Base-by-base conservation (phyloP, 2,888 invertebrate species). In the Phalangium opilio region DNA sequence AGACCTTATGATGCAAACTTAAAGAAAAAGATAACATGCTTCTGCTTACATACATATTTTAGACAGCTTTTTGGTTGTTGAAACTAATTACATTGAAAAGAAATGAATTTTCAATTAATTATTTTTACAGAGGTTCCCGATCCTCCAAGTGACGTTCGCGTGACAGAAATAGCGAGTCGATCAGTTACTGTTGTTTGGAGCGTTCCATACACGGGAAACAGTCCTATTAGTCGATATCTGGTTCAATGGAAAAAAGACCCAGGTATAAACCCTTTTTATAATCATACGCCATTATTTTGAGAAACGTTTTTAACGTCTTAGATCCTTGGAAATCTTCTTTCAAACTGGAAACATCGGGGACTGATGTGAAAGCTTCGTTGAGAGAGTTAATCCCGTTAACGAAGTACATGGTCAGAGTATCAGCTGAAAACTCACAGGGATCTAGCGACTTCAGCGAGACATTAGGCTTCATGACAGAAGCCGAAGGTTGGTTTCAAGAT, bases 171-270 rank as follows among this genome's bases (percentile, higher is more conserved):
- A 5, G 56, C 56, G 11, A 64, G 64, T 44, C 56, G 63, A 1
- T 55, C 55, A 27, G 59, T 62, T 2, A 53, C 55, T 0, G 41
- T 67, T 3, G 49, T 57, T 15, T 67, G 67, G 67, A 51, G 52
- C 21, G 52, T 56, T 18, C 63, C 63, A 2, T 66, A 61, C 46
- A 59, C 64, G 48, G 67, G 67, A 3, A 67, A 67, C 55, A 61
- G 62, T 36, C 57, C 59, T 3, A 56, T 67, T 19, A 51, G 57
- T n/a, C 54, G 54, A 18, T 67, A 63, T 51, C 57, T 61, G 15
- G 53, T 67, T 3, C 61, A 64, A 52, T 65, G 61, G 55, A 63
- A 61, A 41, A 35, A 39, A 18, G 47, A 49, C 36, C 48, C 49
- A 38, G 56, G 56, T 56, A 27, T 8, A 27, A 7, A 27, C 27